Evolutionary conservation across 2,797 vertebrate species (phyloP).

Genomic region (Astyanax mexicanus): DNA sequence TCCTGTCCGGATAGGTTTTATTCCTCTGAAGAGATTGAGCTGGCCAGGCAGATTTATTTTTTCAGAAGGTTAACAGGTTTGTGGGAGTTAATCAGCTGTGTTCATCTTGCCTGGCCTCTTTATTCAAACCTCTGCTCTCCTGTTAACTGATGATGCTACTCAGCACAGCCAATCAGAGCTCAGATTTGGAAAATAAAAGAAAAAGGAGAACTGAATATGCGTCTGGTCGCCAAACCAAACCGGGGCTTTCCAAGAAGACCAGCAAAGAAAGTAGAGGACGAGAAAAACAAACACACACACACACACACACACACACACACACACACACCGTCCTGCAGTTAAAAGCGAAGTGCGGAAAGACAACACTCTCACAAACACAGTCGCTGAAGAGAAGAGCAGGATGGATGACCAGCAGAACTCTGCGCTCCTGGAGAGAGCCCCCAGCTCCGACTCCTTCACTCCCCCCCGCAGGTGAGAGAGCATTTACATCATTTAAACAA

Average conservation of each 20-base stretch:
- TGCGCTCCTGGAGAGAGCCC: slow-evolving; percentile 44
- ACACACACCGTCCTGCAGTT: too few species aligned
- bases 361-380: neutral
- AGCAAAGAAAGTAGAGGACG: neutral
- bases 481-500: too few species aligned
- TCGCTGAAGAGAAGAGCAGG: neutral
- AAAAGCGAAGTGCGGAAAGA: neutral
- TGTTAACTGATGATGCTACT: slow-evolving; percentile 54
- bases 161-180: slow-evolving; percentile 50
- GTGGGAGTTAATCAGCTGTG: neutral
- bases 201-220: neutral
- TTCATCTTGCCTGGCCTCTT: neutral
- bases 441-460: slow-evolving; percentile 34
- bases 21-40: too few species aligned
- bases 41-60: too few species aligned
- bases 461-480: slow-evolving; percentile 12
- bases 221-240: neutral
- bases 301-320: too few species aligned
- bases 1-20: too few species aligned
- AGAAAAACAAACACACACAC: neutral
- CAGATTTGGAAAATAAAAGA: neutral
- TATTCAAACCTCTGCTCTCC: slow-evolving; percentile 38
- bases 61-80: too few species aligned
- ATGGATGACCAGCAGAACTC: slow-evolving; percentile 43
- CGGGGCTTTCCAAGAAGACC: slow-evolving; percentile 47